Conservation (phyloP, 2,797 vertebrate genomes). For the Muraenolepis orangiensis region DNA sequence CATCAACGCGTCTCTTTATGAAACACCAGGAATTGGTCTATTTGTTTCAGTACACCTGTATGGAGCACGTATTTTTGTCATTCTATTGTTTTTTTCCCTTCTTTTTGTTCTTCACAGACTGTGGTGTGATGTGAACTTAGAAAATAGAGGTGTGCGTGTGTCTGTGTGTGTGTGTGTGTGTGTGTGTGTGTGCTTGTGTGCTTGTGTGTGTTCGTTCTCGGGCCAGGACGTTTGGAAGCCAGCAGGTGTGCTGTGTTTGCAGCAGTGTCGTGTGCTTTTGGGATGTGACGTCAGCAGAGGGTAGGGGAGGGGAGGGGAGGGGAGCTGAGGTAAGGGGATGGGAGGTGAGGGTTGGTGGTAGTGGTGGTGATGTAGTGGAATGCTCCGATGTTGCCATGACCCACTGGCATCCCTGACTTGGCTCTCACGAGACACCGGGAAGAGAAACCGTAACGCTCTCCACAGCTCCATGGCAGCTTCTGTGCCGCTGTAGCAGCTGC, state of each 20-base stretch:
- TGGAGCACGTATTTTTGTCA: too few species aligned
- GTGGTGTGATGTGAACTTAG: too few species aligned
- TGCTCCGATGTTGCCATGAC: conserved; percentile 35
- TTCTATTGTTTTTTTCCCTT: too few species aligned
- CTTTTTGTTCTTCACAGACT: too few species aligned
- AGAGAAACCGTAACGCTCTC: conserved; percentile 13
- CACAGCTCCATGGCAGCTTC: conserved; percentile 32
- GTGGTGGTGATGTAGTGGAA: conserved; percentile 44
- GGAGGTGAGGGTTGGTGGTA: too few species aligned
- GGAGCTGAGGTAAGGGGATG: conserved; percentile 31
- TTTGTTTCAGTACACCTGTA: too few species aligned
- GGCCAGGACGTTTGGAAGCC: conserved; percentile 60
- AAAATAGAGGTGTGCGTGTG: too few species aligned
- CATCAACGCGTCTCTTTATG: background rate
- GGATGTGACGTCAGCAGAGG: conserved; percentile 64
- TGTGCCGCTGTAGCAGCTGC: background rate
- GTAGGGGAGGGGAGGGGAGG: background rate
- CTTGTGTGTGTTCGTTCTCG: conserved; percentile 48
- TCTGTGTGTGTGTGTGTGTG: conserved; percentile 29
- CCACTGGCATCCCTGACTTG: conserved; percentile 48
- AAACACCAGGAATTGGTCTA: too few species aligned
- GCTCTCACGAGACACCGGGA: conserved; percentile 24
- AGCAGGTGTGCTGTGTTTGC: conserved; percentile 72
- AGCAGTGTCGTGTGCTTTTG: conserved; percentile 61
- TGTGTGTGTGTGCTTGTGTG: conserved; percentile 61